Conservation (phyloP, 2,797 vertebrate genomes). For the Pitangus sulphuratus region DNA sequence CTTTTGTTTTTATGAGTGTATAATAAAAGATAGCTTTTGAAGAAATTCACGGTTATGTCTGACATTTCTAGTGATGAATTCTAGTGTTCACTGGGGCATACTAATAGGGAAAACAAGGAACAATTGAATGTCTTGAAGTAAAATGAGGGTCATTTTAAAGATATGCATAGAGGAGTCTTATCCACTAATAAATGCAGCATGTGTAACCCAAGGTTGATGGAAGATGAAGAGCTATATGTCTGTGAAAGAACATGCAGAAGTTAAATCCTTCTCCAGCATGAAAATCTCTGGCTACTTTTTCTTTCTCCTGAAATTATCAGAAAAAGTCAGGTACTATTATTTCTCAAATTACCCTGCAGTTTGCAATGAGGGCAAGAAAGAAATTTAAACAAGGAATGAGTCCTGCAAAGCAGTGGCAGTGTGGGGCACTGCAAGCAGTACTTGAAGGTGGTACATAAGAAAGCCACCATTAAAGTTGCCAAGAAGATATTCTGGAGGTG, state of each 20-base stretch:
- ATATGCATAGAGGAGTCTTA: constrained; percentile 33
- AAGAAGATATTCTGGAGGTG: background rate
- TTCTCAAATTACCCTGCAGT: background rate
- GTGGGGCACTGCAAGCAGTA: background rate
- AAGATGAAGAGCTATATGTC: background rate
- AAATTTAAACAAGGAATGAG: background rate
- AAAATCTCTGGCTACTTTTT: background rate
- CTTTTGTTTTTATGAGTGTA: background rate
- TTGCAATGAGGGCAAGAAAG: background rate
- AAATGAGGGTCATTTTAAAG: constrained; percentile 64
- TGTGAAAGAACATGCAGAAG: background rate
- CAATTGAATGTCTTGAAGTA: constrained; percentile 59
- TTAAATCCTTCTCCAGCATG: background rate
- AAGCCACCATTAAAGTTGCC: background rate
- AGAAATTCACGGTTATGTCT: constrained; percentile 42
- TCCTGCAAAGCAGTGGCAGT: background rate
- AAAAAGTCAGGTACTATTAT: background rate
- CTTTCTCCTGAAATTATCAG: background rate
- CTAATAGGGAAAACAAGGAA: constrained; percentile 71
- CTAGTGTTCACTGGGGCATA: constrained; percentile 43
- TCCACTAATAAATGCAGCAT: constrained; percentile 45
- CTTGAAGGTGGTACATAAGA: background rate
- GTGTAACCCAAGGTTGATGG: background rate
- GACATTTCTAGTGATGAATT: constrained; percentile 72
- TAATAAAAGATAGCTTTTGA: constrained; percentile 47